Conservation (phyloP, 2,888 invertebrate genomes). For the Tholera decimalis region DNA sequence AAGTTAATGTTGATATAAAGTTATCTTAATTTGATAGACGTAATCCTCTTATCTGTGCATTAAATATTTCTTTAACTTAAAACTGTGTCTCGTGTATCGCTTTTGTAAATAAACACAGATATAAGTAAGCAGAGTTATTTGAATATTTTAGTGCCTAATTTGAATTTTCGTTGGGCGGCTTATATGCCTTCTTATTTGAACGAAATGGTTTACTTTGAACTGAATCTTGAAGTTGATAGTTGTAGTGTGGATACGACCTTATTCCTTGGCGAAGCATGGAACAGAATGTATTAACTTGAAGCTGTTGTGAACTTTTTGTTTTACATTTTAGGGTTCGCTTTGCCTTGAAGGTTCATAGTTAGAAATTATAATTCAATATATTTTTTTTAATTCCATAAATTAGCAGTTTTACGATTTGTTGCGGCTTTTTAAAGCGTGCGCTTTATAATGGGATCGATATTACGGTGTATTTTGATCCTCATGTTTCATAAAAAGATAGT, state of each 20-base stretch:
- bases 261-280: conserved; percentile 37
- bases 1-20: conserved; percentile 60
- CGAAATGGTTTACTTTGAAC: conserved; percentile 44
- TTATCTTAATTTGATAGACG: conserved; percentile 60
- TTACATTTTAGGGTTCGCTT: conserved; percentile 36
- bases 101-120: conserved; percentile 54
- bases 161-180: conserved; percentile 52
- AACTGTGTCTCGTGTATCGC: conserved; percentile 42
- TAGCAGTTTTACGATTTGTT: conserved; percentile 58
- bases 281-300: conserved; percentile 32
- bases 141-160: conserved; percentile 60
- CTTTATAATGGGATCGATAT: conserved; percentile 45
- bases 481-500: neutral
- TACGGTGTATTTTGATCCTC: conserved; percentile 17
- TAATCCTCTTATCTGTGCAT: conserved; percentile 65
- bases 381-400: conserved; percentile 59
- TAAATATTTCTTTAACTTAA: conserved; percentile 47
- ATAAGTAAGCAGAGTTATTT: conserved; percentile 44
- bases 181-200: conserved; percentile 37
- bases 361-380: conserved; percentile 36
- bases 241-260: conserved; percentile 42
- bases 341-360: conserved; percentile 13
- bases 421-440: conserved; percentile 26
- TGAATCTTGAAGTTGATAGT: conserved; percentile 38
- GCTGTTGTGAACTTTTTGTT: conserved; percentile 30